Base-by-base conservation (phyloP, 2,888 invertebrate genomes). In the Orchesellides sinensis region DNA sequence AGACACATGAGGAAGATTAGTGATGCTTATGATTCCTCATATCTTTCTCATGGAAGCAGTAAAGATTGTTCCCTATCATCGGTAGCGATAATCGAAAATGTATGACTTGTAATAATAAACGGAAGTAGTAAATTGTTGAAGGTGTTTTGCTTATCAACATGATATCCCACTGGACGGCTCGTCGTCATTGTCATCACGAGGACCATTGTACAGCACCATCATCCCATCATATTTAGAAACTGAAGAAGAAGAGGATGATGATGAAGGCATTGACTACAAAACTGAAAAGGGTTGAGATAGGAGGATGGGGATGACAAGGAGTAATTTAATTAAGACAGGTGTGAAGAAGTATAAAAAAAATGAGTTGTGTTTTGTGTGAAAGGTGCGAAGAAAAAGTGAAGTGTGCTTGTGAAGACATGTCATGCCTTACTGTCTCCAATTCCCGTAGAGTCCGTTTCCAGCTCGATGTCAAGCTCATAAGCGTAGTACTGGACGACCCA, bases 401-500 rank as follows among this genome's bases (percentile, higher is more conserved):
- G 27, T 49, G 49, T 27, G 68, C 27, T 45, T 40, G 23, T 77
- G 68, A 49, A 35, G 47, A 47, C 32, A 25, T 68, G 32, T 68
- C 63, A 83, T 80, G 83, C 83, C 75, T 83, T 83, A 75, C 83
- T 83, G 66, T 77, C 72, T 32, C 84, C 84, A 66, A 84, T 81
- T 49, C 83, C 83, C 32, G 84, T 84, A 27, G 85, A 85, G 35
- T 85, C 83, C 45, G 87, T 83, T 63, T 87, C 85, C 73, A 87
- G 72, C 56, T 84, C 80, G 56, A 85, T 84, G 70, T 87, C 87
- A 75, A 85, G 79, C 69, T 87, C 85, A 56, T 84, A 85, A 59
- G 83, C 85, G 72, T 85, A 87, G 72, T 84, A 87, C 61, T 79
- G 72, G 65, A 87, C 87, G 27, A 85, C 85, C 73, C 84, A 84